Evolutionary conservation across 2,888 invertebrate species (phyloP).

Genomic region (Drosophila colorata): DNA sequence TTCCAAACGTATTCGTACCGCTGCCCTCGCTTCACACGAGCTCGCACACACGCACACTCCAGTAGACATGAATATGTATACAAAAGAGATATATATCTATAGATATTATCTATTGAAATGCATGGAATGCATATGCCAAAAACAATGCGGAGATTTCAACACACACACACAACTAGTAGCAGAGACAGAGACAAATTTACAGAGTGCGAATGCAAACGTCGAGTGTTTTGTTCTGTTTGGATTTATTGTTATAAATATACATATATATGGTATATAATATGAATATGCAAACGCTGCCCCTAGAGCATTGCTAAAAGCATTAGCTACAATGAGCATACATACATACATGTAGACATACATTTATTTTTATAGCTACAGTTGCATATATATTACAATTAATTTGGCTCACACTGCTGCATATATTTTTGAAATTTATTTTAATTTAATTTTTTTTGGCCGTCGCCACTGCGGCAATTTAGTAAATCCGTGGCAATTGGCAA

Average conservation of each 20-base stretch:
- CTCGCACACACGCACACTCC: conserved; percentile 5
- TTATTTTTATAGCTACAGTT: not conserved
- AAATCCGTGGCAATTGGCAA: conserved; percentile 81
- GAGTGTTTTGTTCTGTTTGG: conserved; percentile 57
- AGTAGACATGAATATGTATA: conserved; percentile 5
- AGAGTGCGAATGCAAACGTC: conserved; percentile 46
- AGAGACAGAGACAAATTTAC: conserved; percentile 49
- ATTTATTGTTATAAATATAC: conserved; percentile 61
- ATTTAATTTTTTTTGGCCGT: conserved; percentile 32
- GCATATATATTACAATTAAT: conserved; percentile 64
- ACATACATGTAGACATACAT: conserved; percentile 5
- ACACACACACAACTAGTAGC: conserved; percentile 3
- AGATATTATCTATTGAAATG: conserved; percentile 47
- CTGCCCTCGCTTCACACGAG: conserved; percentile 21
- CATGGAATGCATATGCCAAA: conserved; percentile 45
- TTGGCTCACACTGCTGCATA: conserved; percentile 68
- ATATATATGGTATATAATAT: conserved; percentile 10
- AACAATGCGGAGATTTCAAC: conserved; percentile 52
- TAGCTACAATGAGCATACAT: not conserved
- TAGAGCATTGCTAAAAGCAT: conserved; percentile 21
- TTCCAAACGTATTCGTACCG: conserved; percentile 32
- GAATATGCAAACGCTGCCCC: conserved; percentile 17
- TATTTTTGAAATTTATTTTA: not conserved
- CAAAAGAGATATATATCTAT: no score
- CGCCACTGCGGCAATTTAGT: conserved; percentile 74